These are phyloP conservation scores for Scaeva pyrastri DNA, from an alignment of 2,888 invertebrate species.

Conservation along the genomic window DNA sequence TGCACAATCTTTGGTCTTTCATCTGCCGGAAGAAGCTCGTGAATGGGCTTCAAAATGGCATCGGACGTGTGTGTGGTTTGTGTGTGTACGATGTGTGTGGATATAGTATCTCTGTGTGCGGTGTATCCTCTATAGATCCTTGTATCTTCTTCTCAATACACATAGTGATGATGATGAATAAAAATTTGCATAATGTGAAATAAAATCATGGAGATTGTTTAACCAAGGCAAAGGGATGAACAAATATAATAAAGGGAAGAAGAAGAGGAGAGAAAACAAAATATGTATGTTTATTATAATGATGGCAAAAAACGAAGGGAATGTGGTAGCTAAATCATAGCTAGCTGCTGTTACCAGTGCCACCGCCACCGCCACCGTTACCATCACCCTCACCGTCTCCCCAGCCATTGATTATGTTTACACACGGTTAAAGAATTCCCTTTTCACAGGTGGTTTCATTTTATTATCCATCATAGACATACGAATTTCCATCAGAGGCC, in stretches of 20 bases:
- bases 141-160: constrained; percentile 29
- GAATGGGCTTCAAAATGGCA: constrained; percentile 49
- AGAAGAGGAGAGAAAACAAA: constrained; percentile 4
- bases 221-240: constrained; percentile 45
- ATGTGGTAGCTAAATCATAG: neutral
- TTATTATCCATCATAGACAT: neutral
- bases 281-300: constrained; percentile 21
- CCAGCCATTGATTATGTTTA: constrained; percentile 5
- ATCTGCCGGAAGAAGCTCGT: constrained; percentile 39
- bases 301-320: neutral
- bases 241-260: constrained; percentile 12
- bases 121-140: neutral
- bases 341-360: neutral
- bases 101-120: neutral
- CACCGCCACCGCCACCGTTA: neutral
- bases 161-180: constrained; percentile 44
- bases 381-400: neutral
- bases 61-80: constrained; percentile 3
- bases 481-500: neutral
- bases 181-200: constrained; percentile 71
- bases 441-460: constrained; percentile 27
- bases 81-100: neutral
- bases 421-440: neutral
- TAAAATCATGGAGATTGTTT: constrained; percentile 64
- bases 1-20: constrained; percentile 56